Evolutionary conservation across 2,113 vertebrate genomes (phyloP).

Genomic region (Crypturellus undulatus): DNA sequence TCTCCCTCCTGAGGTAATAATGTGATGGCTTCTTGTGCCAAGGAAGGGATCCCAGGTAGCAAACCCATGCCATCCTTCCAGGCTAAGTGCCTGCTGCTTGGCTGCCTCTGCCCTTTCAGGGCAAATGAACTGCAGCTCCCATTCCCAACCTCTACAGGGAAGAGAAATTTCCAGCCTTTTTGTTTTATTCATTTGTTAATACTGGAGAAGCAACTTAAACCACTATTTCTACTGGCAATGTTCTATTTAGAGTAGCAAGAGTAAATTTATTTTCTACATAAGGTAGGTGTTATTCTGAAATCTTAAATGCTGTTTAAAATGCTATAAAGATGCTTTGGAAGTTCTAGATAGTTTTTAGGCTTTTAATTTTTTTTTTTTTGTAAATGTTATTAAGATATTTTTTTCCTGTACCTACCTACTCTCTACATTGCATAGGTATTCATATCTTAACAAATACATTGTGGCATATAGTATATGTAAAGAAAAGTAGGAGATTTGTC

Average conservation of each 20-base stretch:
- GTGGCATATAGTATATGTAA: conserved; percentile 41
- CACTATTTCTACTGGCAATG: background rate
- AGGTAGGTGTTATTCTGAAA: conserved; percentile 73
- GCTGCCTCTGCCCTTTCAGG: conserved; percentile 26
- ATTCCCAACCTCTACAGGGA: background rate
- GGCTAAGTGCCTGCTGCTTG: conserved; percentile 34
- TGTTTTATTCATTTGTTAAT: conserved; percentile 11
- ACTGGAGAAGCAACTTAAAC: background rate
- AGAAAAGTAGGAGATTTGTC: conserved; percentile 54
- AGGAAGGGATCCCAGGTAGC: conserved; percentile 54
- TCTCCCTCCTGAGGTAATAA: background rate
- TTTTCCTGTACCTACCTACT: conserved; percentile 76
- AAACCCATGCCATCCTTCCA: conserved; percentile 21
- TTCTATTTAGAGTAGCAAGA: conserved; percentile 20
- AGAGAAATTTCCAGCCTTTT: background rate
- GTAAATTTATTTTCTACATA: conserved; percentile 49
- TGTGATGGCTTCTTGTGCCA: conserved; percentile 48
- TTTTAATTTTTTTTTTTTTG: conserved; percentile 6
- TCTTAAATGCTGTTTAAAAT: conserved; percentile 52
- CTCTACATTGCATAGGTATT: conserved; percentile 74
- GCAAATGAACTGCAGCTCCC: background rate
- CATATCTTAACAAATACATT: conserved; percentile 58
- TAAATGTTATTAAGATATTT: conserved; percentile 76
- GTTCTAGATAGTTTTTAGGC: conserved; percentile 55
- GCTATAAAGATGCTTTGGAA: conserved; percentile 64